phyloP scores from a whole-genome alignment of 2,888 invertebrate species.

The Acleris emargana region DNA sequence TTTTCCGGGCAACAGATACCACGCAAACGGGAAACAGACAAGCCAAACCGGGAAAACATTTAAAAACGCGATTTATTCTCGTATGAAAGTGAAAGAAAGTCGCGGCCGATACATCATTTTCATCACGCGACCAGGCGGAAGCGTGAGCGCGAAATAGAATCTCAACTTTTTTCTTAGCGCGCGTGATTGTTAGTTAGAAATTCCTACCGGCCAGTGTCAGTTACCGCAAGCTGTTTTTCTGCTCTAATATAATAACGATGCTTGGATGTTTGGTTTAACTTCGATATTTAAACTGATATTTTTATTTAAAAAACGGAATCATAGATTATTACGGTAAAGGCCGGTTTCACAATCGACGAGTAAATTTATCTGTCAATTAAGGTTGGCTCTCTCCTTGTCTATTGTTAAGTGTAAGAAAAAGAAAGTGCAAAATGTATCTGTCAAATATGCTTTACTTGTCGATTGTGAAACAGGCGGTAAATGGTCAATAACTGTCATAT shows the following conservation, averaged over 20 bases:
- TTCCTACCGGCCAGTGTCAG: conserved; percentile 39
- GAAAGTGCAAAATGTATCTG: too few relatives aligned
- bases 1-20: too few relatives aligned
- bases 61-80: conserved; percentile 31
- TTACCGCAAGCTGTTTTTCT: conserved; percentile 34
- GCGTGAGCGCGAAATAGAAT: conserved; percentile 36
- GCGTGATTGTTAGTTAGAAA: conserved; percentile 32
- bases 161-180: conserved; percentile 37
- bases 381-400: too few relatives aligned
- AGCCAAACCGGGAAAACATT: conserved; percentile 38
- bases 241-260: not conserved
- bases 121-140: conserved; percentile 39
- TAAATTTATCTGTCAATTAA: too few relatives aligned
- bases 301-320: too few relatives aligned
- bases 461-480: too few relatives aligned
- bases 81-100: conserved; percentile 39
- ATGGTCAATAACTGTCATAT: too few relatives aligned
- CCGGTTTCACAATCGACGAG: too few relatives aligned
- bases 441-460: too few relatives aligned
- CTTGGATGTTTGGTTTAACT: conserved; percentile 9
- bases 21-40: not conserved
- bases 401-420: too few relatives aligned
- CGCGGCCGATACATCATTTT: conserved; percentile 39
- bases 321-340: too few relatives aligned
- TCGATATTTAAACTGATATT: not conserved